phyloP scores from a whole-genome alignment of 2,113 vertebrate species.

The Passer montanus region DNA sequence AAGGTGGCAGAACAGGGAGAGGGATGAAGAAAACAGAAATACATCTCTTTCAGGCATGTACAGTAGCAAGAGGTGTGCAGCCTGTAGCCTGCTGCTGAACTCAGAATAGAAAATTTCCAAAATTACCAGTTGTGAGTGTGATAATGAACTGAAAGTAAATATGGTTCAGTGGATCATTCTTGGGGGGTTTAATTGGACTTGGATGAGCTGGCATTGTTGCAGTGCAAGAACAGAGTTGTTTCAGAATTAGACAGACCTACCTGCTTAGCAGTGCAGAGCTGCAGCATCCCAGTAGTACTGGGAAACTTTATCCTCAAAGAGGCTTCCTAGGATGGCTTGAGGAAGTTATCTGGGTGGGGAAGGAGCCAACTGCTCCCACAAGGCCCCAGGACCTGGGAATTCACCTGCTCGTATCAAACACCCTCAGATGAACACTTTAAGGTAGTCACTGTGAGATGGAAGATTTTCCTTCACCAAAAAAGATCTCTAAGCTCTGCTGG shows the following conservation, averaged over 20 bases:
- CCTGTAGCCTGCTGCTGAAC: conserved; percentile 36
- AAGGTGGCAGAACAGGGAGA: not conserved
- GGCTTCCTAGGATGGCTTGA: not conserved
- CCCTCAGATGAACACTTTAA: not conserved
- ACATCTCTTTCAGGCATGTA: not conserved
- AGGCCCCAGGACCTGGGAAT: not conserved
- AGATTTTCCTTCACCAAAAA: not conserved
- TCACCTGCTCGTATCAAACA: not conserved
- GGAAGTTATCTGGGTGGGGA: not conserved
- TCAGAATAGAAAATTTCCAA: conserved; percentile 58
- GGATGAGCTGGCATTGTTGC: conserved; percentile 11
- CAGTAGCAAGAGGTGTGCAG: not conserved
- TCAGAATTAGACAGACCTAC: not conserved
- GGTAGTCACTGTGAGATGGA: not conserved
- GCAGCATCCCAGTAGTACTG: not conserved
- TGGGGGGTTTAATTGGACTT: conserved; percentile 27
- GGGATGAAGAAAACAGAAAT: not conserved
- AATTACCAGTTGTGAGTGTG: conserved; percentile 55
- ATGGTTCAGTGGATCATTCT: not conserved
- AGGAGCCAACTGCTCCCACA: not conserved
- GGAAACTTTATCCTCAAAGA: not conserved
- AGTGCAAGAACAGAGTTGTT: conserved; percentile 1
- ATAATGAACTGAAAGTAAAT: conserved; percentile 71
- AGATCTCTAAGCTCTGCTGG: not conserved
- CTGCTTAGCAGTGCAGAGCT: not conserved